phyloP scores from a whole-genome alignment of 92 coral and sea anemone species.

The Zoanthus sansibaricus region DNA sequence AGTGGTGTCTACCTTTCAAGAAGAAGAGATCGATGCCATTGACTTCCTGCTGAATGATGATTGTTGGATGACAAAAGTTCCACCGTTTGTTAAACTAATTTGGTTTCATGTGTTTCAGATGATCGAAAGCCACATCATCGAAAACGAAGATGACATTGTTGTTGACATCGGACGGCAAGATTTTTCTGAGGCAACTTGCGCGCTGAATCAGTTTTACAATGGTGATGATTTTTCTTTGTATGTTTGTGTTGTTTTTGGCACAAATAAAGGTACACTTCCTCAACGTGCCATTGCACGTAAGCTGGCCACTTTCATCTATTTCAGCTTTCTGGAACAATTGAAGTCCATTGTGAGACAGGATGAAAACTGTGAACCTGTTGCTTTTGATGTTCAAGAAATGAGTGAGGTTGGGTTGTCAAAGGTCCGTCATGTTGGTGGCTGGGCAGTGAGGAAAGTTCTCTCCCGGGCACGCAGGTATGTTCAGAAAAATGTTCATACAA shows the following conservation, averaged over 20 bases:
- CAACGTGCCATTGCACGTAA: no score
- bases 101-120: not conserved
- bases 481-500: not conserved
- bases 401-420: conserved; percentile 3
- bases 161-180: no score
- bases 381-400: conserved; percentile 3
- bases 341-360: not conserved
- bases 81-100: not conserved
- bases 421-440: conserved; percentile 54
- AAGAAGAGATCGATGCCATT: not conserved
- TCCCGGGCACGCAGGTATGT: conserved; percentile 9
- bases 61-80: not conserved
- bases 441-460: conserved; percentile 55
- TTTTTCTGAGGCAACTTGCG: no score
- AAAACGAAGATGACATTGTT: no score
- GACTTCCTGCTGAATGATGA: not conserved
- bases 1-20: not conserved
- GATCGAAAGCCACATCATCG: not conserved
- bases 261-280: no score
- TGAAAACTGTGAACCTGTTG: not conserved
- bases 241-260: no score
- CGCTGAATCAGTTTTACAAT: no score
- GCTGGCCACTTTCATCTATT: no score
- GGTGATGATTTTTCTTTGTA: no score
- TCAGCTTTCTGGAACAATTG: no score